Evolutionary conservation across 2,113 vertebrate species (phyloP), one percentile per base, ranked within the genome.

Genomic region (Callospermophilus lateralis): DNA sequence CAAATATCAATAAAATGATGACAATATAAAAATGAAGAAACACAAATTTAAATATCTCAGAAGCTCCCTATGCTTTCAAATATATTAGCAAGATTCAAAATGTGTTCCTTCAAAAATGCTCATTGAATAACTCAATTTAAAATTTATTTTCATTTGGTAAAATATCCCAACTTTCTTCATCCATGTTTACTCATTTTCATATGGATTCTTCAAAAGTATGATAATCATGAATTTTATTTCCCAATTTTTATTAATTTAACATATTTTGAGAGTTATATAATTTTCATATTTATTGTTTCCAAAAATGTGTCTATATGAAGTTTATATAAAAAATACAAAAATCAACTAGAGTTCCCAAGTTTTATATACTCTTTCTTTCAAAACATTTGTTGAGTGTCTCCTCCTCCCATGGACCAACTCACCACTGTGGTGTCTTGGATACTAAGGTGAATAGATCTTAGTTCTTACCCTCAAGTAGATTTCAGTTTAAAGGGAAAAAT

Each of bases 61-160:
- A 92, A 92, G 39, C 8, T 61, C 12, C 19, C 58, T 65, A 1
- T 8, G 32, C 79, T 90, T 77, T 73, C n/a, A 93, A 84, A 90
- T 84, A 53, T 13, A 32, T 70, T 84, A 77, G 30, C 28, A 90
- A 68, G 15, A 91, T 26, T 96, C 28, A 84, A 58, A 91, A 58
- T 45, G 34, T 83, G 63, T 84, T 94, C 26, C 9, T 94, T 88
- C 9, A 92, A 81, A 94, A 77, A 55, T 94, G 34, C 32, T 76
- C n/a, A 92, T 34, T 77, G 5, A 61, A n/a, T 34, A 86, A 51
- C 20, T 76, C n/a, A 95, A 89, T 70, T 95, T 48, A 89, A 97
- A 74, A 58, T 68, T 19, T 80, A 10, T 65, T 93, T 97, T 85
- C 32, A 89, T 15, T 81, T 74, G 10, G 37, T 84, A 70, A 94